A percentile compares a stretch with the other conserved stretches of the same genome.
Evolutionary conservation across 2,113 vertebrate species (phyloP).

Genomic region (Holacanthus passer): DNA sequence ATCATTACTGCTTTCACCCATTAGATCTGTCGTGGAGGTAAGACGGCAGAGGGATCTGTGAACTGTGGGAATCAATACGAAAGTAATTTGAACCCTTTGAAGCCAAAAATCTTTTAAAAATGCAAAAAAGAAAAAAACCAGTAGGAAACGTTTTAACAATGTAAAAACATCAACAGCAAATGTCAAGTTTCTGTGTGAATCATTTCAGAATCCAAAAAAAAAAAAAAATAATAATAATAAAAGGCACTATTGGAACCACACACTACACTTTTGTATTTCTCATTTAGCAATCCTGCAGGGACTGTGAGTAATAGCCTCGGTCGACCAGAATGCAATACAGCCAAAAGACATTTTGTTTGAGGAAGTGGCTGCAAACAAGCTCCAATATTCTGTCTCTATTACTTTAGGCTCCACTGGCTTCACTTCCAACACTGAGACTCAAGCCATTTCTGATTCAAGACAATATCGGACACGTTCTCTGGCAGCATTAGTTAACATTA

Average conservation of each 20-base stretch:
- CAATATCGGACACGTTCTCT: too few species aligned
- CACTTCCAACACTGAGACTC: neutral
- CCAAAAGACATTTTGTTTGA: neutral
- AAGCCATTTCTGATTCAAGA: neutral
- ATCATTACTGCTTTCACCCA: conserved; percentile 5
- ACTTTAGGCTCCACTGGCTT: too few species aligned
- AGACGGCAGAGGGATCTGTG: neutral
- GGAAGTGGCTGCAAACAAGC: conserved; percentile 1
- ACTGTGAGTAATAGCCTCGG: neutral
- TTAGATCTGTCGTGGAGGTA: conserved; percentile 19
- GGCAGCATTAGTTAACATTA: too few species aligned
- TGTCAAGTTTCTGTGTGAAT: neutral
- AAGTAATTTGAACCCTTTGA: neutral
- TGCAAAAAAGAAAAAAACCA: neutral
- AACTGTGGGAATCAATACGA: neutral
- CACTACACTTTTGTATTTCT: neutral
- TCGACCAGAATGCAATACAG: neutral
- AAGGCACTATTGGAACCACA: neutral
- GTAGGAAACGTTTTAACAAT: neutral
- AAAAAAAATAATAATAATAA: too few species aligned
- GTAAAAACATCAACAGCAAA: neutral
- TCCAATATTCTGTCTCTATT: neutral
- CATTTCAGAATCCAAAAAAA: conserved; percentile 8
- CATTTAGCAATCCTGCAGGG: neutral
- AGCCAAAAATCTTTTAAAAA: neutral